A percentile compares a stretch with the other conserved stretches of the same genome.
phyloP scores from a whole-genome alignment of 2,797 vertebrate species.

The Bovichtus diacanthus region DNA sequence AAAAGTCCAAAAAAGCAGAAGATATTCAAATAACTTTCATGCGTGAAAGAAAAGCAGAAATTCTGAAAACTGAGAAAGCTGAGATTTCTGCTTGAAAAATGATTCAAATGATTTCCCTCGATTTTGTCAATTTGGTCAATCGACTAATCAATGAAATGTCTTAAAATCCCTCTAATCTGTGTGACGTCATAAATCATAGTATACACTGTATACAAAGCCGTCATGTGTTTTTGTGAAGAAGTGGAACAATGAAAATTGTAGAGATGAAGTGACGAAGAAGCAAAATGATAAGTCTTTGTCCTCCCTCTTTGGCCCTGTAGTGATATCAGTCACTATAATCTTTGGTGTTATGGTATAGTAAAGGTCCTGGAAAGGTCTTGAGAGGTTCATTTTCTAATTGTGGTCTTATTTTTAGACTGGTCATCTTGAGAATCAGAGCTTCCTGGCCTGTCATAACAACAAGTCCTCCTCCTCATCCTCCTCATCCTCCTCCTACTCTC shows the following conservation, averaged over 20 bases:
- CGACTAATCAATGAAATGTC: neutral
- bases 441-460: conserved; percentile 62
- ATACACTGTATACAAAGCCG: neutral
- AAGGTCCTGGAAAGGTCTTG: conserved; percentile 6
- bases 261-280: neutral
- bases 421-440: conserved; percentile 58
- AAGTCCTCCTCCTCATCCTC: conserved; percentile 60
- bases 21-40: neutral
- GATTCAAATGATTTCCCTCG: neutral
- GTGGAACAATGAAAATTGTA: neutral
- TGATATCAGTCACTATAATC: neutral
- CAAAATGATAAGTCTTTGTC: neutral
- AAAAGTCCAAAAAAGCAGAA: neutral
- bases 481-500: conserved; percentile 64
- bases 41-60: neutral
- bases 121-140: neutral
- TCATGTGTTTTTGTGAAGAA: neutral
- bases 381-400: conserved; percentile 61
- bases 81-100: neutral
- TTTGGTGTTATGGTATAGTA: conserved; percentile 2
- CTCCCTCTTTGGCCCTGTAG: neutral
- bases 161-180: neutral
- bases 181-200: neutral
- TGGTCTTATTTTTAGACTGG: conserved; percentile 59
- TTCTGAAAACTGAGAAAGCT: neutral